A percentile compares a stretch with the other conserved stretches of the same genome.
These are phyloP conservation scores for Entomobrya proxima DNA, from an alignment of 2,888 invertebrate genomes.

Conservation along the genomic window DNA sequence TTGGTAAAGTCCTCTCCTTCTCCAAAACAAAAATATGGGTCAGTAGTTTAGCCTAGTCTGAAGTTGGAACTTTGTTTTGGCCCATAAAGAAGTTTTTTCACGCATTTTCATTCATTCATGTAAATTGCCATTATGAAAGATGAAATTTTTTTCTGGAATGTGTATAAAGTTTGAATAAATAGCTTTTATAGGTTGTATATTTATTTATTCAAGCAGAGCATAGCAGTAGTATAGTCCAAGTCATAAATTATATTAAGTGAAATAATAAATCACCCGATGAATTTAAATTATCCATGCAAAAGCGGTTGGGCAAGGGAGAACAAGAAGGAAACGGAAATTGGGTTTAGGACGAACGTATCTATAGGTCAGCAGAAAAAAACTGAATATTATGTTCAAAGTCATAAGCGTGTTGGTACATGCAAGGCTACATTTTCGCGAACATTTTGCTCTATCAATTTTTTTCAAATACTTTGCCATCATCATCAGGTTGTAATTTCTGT, in stretches of 20 bases:
- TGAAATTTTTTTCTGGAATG: not conserved
- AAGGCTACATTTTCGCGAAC: too few relatives aligned
- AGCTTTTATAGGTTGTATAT: not conserved
- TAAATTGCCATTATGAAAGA: not conserved
- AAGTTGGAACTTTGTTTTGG: not conserved
- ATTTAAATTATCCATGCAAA: not conserved
- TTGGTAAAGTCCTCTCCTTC: too few relatives aligned
- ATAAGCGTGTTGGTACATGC: too few relatives aligned
- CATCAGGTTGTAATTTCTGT: too few relatives aligned
- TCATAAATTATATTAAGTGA: conserved; percentile 5
- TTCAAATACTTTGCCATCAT: too few relatives aligned
- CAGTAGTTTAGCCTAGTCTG: too few relatives aligned
- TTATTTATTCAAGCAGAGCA: too few relatives aligned
- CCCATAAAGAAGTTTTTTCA: not conserved
- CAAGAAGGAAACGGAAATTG: not conserved
- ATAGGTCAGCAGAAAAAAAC: too few relatives aligned
- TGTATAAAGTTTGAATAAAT: not conserved
- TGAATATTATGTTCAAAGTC: too few relatives aligned
- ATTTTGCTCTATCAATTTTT: too few relatives aligned
- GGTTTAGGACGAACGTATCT: not conserved
- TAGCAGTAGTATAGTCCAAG: too few relatives aligned
- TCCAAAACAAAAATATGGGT: too few relatives aligned
- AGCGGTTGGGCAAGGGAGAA: not conserved
- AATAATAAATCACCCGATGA: not conserved
- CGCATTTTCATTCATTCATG: conserved; percentile 18